Evolutionary conservation across 2,888 invertebrate species (phyloP), one percentile per base, ranked within the genome.

Genomic region (Drosophila mimetica): DNA sequence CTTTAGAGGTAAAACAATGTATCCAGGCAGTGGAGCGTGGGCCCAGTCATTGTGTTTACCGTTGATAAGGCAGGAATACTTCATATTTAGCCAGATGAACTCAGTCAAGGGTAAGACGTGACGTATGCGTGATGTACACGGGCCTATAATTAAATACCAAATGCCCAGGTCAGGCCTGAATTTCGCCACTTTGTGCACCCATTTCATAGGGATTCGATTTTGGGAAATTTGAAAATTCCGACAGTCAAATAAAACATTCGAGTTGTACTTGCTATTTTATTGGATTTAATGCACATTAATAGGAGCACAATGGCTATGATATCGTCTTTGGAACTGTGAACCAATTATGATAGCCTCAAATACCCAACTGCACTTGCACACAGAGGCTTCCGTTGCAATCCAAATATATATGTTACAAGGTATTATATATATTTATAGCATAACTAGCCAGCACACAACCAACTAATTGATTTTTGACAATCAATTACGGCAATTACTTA

Each of bases 221-320:
- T 18, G n/a, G 14, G 14, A n/a, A 14, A 11, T 25, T 16, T 20
- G 46, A 57, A 57, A 32, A 25, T 25, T 9, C 2, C n/a, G 2
- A 34, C 36, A 14, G n/a, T 30, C n/a, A 22, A 22, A 46, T n/a
- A 30, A 30, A 25, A 25, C 25, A 25, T 25, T 1, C 2, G 2
- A 6, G 18, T 22, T 30, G 28, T 37, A 16, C 44, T 11, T 30
- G 22, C 42, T 53, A 55, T 41, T 74, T 74, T 53, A 71, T 69
- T 71, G 53, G 60, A 32, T 34, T 64, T 25, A 76, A 85, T 76
- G 76, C 74, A 73, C 64, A 60, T 71, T 72, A 85, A 82, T 79
- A n/a, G 34, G 6, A 28, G 42, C 5, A 83, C 71, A 86, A 76
- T 50, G 48, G 58, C 42, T 44, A 14, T 52, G 54, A 55, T 36